Base-by-base conservation (phyloP, 2,888 invertebrate genomes). In the Exocentrus adspersus region DNA sequence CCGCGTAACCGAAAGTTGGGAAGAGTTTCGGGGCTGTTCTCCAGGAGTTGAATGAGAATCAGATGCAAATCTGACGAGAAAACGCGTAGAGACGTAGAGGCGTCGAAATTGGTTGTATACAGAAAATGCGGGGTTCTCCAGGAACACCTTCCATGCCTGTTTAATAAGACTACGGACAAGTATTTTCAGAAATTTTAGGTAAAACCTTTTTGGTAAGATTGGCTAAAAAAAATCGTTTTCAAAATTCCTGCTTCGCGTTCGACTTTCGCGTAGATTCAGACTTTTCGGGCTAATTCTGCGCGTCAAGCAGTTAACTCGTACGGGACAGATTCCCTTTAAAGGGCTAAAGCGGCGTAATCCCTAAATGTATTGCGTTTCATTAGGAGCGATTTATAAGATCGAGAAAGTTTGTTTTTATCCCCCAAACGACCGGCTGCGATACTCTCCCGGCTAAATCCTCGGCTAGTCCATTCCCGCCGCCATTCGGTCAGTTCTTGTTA, bases 401-500 rank as follows among this genome's bases (percentile, higher is more conserved):
- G 21, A 9, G 52, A 41, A 53, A 53, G 19, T 51, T 37, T 51
- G 7, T 53, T 28, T 53, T 43, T 43, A 43, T 43, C 43, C 48
- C 48, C 54, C 17, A 7, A 32, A 54, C 21, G 9, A 43, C 54
- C n/a, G 14, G 43, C 6, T 24, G 16, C 43, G 14, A 54, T 54
- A 43, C 43, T 28, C 24, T 5, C 20, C 28, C 17, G 21, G 14
- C 43, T 54, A 43, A 54, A 54, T 37, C 54, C 54, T n/a, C n/a
- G 43, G 54, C 16, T 28, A 43, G 56, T 32, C 46, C 20, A 14
- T 56, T 57, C 28, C 32, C 9, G 56, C 21, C n/a, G 56, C 56
- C 20, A 42, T 46, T 57, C 30, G 45, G 42, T 57, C 56, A 42
- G 17, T 57, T 57, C 46, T 45, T 28, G 45, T 57, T 57, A 57